These are phyloP conservation scores for Eueremaeus valkanovi DNA, from an alignment of 2,888 invertebrate genomes.

Conservation along the genomic window DNA sequence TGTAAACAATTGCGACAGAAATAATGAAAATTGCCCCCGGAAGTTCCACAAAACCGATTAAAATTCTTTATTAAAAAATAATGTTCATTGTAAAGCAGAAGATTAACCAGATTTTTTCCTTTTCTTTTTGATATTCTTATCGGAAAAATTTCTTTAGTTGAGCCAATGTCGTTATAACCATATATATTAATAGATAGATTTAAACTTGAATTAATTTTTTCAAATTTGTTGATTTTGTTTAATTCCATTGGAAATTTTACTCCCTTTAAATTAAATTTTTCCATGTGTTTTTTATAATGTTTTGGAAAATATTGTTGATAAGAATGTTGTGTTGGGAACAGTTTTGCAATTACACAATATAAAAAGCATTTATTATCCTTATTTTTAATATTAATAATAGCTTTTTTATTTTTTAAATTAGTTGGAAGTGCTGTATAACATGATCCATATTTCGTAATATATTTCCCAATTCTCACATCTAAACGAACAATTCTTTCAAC, in stretches of 20 bases:
- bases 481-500: too few species aligned
- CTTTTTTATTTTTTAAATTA: too few species aligned
- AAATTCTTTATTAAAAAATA: not conserved
- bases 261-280: not conserved
- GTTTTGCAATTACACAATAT: not conserved
- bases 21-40: not conserved
- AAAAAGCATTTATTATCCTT: not conserved
- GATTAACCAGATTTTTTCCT: not conserved
- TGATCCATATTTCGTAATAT: too few species aligned
- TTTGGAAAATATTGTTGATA: not conserved
- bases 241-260: not conserved
- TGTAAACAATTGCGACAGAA: too few species aligned
- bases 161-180: not conserved
- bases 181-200: not conserved
- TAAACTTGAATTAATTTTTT: not conserved
- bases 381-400: not conserved
- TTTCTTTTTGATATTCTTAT: too few species aligned
- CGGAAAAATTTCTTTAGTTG: too few species aligned
- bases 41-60: not conserved
- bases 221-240: not conserved
- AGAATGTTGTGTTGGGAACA: not conserved
- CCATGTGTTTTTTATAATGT: too few species aligned
- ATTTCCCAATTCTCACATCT: too few species aligned
- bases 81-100: not conserved
- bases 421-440: too few species aligned